A percentile compares a stretch with the other conserved stretches of the same genome.
Conservation (phyloP, 2,888 invertebrate species). For the Drosophila paramelanica region DNA sequence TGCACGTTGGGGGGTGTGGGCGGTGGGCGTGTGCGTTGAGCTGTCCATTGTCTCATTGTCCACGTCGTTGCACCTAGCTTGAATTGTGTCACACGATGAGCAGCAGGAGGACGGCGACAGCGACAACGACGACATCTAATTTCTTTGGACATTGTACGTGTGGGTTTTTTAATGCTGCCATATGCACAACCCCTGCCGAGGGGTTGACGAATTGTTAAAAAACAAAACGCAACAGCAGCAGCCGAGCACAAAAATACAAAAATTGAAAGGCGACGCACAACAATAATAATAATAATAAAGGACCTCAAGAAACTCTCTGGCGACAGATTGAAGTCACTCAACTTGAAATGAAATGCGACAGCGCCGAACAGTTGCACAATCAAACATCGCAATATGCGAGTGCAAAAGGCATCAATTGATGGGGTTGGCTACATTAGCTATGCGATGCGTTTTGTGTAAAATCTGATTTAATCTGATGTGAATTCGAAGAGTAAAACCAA, state of each 20-base stretch:
- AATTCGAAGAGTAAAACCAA: neutral
- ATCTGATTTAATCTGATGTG: too few species aligned
- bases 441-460: neutral
- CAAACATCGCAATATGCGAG: slow-evolving; percentile 66
- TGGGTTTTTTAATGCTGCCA: slow-evolving; percentile 84
- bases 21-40: slow-evolving; percentile 53
- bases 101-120: slow-evolving; percentile 9
- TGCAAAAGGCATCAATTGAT: slow-evolving; percentile 12
- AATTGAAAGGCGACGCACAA: slow-evolving; percentile 34
- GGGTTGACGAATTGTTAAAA: slow-evolving; percentile 61
- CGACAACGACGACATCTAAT: slow-evolving; percentile 66
- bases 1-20: slow-evolving; percentile 21
- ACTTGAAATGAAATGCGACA: slow-evolving; percentile 84
- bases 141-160: slow-evolving; percentile 79
- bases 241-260: slow-evolving; percentile 21
- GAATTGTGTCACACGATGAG: slow-evolving; percentile 79
- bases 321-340: slow-evolving; percentile 85
- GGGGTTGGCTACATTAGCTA: slow-evolving; percentile 26
- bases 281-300: slow-evolving; percentile 57
- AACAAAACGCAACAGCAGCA: slow-evolving; percentile 40
- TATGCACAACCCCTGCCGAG: slow-evolving; percentile 82
- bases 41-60: slow-evolving; percentile 70
- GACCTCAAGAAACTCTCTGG: slow-evolving; percentile 73
- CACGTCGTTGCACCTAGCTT: slow-evolving; percentile 68
- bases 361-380: slow-evolving; percentile 75